Conservation (phyloP, 1,140 invertebrate species). For the Drosophila oshimai region DNA sequence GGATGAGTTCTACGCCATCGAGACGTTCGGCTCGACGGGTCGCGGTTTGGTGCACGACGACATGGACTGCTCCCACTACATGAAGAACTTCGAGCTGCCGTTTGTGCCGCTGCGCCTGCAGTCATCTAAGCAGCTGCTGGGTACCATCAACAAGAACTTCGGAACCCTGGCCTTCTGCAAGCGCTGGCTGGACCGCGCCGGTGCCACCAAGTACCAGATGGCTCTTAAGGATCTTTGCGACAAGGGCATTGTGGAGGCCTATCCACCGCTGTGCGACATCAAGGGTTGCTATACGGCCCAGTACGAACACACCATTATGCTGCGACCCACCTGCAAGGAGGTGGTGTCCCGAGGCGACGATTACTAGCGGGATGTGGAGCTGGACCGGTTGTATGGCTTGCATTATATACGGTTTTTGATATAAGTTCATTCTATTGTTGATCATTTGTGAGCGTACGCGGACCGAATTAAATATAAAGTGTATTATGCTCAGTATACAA, state of each 20-base stretch:
- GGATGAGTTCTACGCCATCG: conserved; percentile 99
- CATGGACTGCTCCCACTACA: conserved; percentile 99
- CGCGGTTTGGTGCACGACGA: conserved; percentile 98
- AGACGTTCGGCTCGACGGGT: conserved; percentile 99
- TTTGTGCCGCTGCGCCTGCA: conserved; percentile 95
- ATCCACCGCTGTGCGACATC: conserved; percentile 98
- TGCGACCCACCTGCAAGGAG: conserved; percentile 99
- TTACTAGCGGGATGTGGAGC: conserved; percentile 86
- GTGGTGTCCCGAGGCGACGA: conserved; percentile 97
- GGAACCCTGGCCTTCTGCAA: conserved; percentile 99
- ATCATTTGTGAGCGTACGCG: conserved; percentile 41
- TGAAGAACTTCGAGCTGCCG: conserved; percentile 99
- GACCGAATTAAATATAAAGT: conserved; percentile 49
- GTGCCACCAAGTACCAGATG: conserved; percentile 99
- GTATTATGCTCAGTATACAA: conserved; percentile 46
- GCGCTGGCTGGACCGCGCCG: conserved; percentile 98
- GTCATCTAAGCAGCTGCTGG: conserved; percentile 96
- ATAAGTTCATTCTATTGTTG: conserved; percentile 71
- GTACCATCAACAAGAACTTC: conserved; percentile 99
- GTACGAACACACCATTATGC: conserved; percentile 99
- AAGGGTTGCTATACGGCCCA: conserved; percentile 99
- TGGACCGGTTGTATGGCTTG: conserved; percentile 8
- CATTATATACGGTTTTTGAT: conserved; percentile 57
- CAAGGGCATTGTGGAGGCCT: conserved; percentile 97
- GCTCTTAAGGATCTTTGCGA: conserved; percentile 99